Conservation (phyloP, 2,113 vertebrate genomes). For the Psephotus haematonotus region DNA sequence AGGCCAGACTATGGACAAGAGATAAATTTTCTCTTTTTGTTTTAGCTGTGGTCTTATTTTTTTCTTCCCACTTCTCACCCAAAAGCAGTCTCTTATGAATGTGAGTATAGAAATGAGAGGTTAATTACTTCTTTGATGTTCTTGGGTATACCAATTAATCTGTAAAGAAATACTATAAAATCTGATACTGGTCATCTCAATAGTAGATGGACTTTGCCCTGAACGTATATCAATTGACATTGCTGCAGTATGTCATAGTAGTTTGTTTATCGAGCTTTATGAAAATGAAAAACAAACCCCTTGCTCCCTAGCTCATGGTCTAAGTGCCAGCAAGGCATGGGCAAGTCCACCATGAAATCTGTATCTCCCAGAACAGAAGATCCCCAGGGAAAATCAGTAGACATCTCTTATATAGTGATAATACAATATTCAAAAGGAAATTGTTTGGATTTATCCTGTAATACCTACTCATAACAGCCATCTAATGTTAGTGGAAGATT, state of each 20-base stretch:
- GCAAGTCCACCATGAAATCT: not conserved
- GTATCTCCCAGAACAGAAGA: not conserved
- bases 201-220: not conserved
- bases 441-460: not conserved
- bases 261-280: not conserved
- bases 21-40: not conserved
- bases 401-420: not conserved
- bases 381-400: not conserved
- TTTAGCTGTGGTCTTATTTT: slow-evolving; percentile 7
- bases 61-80: not conserved
- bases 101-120: not conserved
- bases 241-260: not conserved
- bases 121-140: slow-evolving; percentile 23
- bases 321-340: not conserved
- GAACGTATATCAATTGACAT: not conserved
- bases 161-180: not conserved
- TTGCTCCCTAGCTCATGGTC: not conserved
- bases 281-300: not conserved
- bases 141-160: not conserved
- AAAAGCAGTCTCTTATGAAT: not conserved
- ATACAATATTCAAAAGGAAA: not conserved
- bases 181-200: not conserved
- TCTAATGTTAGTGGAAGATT: not conserved
- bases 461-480: not conserved
- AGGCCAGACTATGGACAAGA: not conserved